phyloP scores from a whole-genome alignment of 2,888 invertebrate species.

The Chrysodeixis includens region DNA sequence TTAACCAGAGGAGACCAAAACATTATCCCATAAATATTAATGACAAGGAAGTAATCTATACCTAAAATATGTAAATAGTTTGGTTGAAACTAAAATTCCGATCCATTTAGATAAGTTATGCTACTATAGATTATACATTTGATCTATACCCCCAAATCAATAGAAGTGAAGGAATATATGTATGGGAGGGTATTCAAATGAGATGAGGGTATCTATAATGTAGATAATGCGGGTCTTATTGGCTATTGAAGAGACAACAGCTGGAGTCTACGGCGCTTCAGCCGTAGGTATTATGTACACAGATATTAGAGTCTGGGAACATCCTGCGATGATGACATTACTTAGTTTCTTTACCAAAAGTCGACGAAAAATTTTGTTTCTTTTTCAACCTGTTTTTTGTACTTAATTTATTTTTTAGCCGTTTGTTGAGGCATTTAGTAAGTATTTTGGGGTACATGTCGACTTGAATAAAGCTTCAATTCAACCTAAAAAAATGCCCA shows the following conservation, averaged over 20 bases:
- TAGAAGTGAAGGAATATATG: constrained; percentile 26
- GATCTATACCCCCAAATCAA: constrained; percentile 14
- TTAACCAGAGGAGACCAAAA: too few relatives aligned
- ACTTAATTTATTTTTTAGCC: too few relatives aligned
- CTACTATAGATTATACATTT: constrained; percentile 34
- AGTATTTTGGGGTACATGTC: too few relatives aligned
- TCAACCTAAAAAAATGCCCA: too few relatives aligned
- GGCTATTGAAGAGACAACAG: constrained; percentile 47
- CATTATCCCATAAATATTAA: too few relatives aligned
- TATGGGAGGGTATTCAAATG: constrained; percentile 46
- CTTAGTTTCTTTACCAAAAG: neutral
- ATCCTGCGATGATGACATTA: neutral
- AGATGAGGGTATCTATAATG: constrained; percentile 54
- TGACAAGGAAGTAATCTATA: too few relatives aligned
- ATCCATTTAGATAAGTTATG: neutral
- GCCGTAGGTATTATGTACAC: constrained; percentile 34
- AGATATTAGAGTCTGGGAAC: constrained; percentile 9
- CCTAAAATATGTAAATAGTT: too few relatives aligned
- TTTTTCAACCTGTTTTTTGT: neutral
- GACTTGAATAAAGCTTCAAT: too few relatives aligned
- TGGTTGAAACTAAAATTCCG: too few relatives aligned
- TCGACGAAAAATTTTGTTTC: neutral
- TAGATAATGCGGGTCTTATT: constrained; percentile 42
- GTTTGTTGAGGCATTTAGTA: too few relatives aligned
- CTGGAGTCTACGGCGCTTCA: constrained; percentile 36